These are phyloP conservation scores for Aldabrachelys gigantea DNA, from an alignment of 2,113 vertebrate genomes.

Conservation along the genomic window DNA sequence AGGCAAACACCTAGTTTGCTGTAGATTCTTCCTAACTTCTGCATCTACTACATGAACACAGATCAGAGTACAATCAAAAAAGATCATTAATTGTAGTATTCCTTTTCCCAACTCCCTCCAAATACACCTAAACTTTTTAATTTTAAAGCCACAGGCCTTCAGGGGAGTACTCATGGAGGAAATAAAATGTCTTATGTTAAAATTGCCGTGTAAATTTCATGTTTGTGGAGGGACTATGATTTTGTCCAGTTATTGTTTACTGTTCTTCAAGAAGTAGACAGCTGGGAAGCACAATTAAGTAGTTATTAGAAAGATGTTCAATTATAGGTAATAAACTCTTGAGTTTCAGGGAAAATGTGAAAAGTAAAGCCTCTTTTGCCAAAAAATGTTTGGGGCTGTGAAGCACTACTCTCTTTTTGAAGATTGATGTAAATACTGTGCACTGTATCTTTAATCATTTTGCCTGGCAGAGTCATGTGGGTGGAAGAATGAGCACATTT, in stretches of 20 bases:
- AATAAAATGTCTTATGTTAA: neutral
- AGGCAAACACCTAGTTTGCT: neutral
- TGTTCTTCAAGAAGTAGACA: neutral
- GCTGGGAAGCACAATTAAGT: neutral
- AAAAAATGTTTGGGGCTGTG: neutral
- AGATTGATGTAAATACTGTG: neutral
- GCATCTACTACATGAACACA: accelerated
- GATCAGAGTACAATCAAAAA: neutral
- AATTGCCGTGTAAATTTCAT: neutral
- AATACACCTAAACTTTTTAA: neutral
- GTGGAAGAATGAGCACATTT: neutral
- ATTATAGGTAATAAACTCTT: neutral
- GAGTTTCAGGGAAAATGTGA: neutral
- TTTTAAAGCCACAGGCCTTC: neutral
- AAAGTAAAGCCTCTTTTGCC: neutral
- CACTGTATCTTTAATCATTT: neutral
- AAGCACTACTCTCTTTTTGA: neutral
- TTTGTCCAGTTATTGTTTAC: neutral
- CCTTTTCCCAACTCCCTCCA: neutral
- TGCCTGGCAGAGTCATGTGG: neutral
- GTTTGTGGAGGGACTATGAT: neutral
- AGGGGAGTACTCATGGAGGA: accelerated
- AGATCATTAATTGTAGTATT: accelerated
- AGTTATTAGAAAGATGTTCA: neutral
- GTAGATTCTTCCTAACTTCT: accelerated